Base-by-base conservation (phyloP, 2,113 vertebrate species). In the Egretta garzetta region DNA sequence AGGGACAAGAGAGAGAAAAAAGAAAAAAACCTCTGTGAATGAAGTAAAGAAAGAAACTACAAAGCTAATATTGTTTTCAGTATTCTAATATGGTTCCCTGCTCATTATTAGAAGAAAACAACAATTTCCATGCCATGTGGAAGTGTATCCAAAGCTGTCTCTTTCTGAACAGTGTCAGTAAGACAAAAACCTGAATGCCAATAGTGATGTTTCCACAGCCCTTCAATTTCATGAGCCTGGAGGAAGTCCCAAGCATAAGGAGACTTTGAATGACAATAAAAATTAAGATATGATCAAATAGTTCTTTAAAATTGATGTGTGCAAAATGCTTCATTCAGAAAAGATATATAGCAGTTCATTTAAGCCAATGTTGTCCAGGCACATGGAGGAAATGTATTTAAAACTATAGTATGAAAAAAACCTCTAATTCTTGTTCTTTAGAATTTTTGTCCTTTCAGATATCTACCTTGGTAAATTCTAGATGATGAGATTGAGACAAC, bases 371-470 rank as follows among this genome's bases (percentile, higher is more conserved):
- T n/a, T 58, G 2, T 18, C 9, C 24, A 41, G 26, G 14, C 45
- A 49, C 24, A 59, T 21, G 52, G n/a, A 47, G 6, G 28, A 76
- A 59, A 71, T 14, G 4, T 35, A 19, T 41, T 39, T 59, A 39
- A 70, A 75, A 19, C 5, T 58, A 16, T n/a, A 67, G 6, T 11
- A 43, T 1, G 28, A 26, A 53, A 6, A 52, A 6, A 0, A 0
- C 6, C 41, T 56, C 10, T 30, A 55, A 41, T 33, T 62, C 12
- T 37, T 47, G 3, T 43, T 73, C 17, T 66, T 59, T 60, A 55
- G 22, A 79, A 24, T 6, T 50, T 11, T 55, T 35, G 19, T 45
- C 22, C 4, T 67, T 73, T 80, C 62, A 80, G 55, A 33, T 47
- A 49, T 20, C 8, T 53, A 9, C 7, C 16, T 19, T 64, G 18